A percentile compares a stretch with the other conserved stretches of the same genome.
Evolutionary conservation across 2,113 vertebrate species (phyloP).

Genomic region (Macquaria australasica): DNA sequence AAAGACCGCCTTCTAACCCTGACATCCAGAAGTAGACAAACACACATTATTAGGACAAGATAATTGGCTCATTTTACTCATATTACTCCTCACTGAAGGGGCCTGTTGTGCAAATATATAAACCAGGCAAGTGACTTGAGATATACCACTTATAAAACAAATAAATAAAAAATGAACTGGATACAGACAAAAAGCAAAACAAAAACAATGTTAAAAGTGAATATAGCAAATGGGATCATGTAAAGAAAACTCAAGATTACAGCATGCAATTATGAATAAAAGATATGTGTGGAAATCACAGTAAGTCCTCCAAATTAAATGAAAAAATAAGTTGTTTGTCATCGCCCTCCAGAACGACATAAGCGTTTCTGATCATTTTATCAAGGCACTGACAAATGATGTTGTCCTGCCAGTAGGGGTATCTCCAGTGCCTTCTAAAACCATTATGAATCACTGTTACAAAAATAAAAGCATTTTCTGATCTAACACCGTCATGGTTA

Average conservation of each 20-base stretch:
- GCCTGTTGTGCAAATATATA: slow-evolving; percentile 13
- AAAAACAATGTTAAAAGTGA: neutral
- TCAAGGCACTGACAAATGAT: neutral
- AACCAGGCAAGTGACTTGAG: slow-evolving; percentile 10
- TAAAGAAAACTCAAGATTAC: neutral
- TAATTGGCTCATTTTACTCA: slow-evolving; percentile 61
- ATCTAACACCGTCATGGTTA: neutral
- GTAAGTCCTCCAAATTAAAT: neutral
- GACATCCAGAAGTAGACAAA: slow-evolving; percentile 51
- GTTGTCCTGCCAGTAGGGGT: neutral
- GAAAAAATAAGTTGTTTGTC: neutral
- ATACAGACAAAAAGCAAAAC: neutral
- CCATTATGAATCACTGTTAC: neutral
- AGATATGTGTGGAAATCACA: neutral
- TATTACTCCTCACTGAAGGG: slow-evolving; percentile 32
- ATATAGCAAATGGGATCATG: neutral
- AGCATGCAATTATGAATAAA: neutral
- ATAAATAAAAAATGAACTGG: neutral
- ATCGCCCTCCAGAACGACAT: neutral
- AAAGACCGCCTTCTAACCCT: slow-evolving; percentile 58
- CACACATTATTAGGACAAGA: slow-evolving; percentile 54
- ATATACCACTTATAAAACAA: neutral
- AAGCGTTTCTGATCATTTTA: neutral
- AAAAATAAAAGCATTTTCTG: neutral
- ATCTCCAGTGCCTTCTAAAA: neutral